phyloP scores from a whole-genome alignment of 2,797 vertebrate genomes.

The Oreortyx pictus region DNA sequence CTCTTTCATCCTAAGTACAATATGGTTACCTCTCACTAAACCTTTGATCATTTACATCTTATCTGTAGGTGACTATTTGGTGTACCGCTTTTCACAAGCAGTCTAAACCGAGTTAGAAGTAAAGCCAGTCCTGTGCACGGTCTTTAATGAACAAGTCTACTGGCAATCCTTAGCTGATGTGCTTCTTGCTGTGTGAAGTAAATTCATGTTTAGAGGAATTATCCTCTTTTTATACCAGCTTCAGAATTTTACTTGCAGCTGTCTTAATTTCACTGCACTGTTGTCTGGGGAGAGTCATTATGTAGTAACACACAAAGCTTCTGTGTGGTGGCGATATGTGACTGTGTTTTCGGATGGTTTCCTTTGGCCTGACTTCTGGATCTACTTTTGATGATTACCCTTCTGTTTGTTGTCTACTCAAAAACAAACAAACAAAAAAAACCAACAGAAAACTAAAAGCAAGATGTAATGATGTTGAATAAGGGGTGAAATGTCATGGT shows the following conservation, averaged over 20 bases:
- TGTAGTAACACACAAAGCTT: background rate
- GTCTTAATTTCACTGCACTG: background rate
- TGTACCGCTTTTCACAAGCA: background rate
- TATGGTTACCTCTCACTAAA: background rate
- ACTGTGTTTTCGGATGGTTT: background rate
- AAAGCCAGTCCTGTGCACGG: no score
- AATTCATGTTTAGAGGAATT: no score
- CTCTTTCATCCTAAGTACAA: no score
- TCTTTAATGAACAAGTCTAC: no score
- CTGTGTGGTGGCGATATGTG: background rate
- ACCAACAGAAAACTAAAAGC: no score
- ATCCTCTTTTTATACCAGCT: no score
- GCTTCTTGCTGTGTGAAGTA: no score
- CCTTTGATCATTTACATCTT: background rate
- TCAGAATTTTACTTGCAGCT: background rate
- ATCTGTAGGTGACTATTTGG: background rate
- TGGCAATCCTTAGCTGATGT: no score
- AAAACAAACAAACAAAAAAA: background rate
- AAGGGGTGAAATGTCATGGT: no score
- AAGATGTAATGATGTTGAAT: no score
- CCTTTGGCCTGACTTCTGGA: background rate
- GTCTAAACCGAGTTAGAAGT: background rate
- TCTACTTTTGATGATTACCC: slow-evolving; percentile 5
- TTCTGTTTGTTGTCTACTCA: background rate
- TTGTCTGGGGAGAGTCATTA: background rate